Base-by-base conservation (phyloP, 2,113 vertebrate genomes). In the Lamprologus lemairii region DNA sequence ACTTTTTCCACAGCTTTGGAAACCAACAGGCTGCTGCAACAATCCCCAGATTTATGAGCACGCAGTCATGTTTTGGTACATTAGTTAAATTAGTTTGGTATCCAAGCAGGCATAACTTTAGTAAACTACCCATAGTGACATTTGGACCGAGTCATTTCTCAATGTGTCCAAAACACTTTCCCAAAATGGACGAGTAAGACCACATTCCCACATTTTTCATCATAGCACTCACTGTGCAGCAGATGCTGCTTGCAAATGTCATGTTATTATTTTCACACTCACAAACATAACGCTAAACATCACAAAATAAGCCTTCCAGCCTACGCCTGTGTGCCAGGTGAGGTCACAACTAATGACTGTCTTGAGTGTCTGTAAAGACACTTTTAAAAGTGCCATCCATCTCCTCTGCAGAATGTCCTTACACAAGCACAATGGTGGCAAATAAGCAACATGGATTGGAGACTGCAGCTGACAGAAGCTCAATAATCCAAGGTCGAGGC, bases 401-500 rank as follows among this genome's bases (percentile, higher is more conserved):
- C 82, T 79, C 45, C 55, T 81, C 58, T 54, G 11, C 55, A 54
- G 26, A 84, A 75, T 85, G 87, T 83, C 91, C 91, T 89, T 89
- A 91, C 83, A 80, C 84, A 82, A 86, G 90, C 93, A 91, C 85
- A 88, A 82, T 42, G 81, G 84, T 91, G 86, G 91, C 86, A 91
- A 93, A 92, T 83, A 88, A 90, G 89, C 88, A 93, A 86, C 81
- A 28, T 83, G 37, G n/a, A 84, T 83, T 16, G 54, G 57, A 89
- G 85, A 80, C 63, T 84, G 82, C 84, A 86, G 65, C 31, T 87
- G 94, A 95, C 92, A 89, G 89, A 85, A 84, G 80, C 89, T 94
- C 93, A 83, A 92, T 94, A 93, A 88, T 87, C 93, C 94, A 96
- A 95, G 95, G 93, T 93, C 94, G 91, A 57, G 71, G 82, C 90